Conservation (phyloP, 2,113 vertebrate genomes). For the Macquaria ambigua region DNA sequence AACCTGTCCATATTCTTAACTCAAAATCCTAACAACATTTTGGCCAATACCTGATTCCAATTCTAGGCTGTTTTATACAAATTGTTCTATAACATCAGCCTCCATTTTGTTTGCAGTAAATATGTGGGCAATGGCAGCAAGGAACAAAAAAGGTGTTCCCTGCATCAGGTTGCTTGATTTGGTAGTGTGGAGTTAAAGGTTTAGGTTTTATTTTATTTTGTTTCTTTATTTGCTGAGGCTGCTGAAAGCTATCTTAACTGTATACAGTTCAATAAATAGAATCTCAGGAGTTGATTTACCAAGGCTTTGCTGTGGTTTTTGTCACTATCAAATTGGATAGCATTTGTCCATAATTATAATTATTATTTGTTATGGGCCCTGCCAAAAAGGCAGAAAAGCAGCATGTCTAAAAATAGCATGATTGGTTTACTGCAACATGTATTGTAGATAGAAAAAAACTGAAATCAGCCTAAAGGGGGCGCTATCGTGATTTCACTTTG, state of each 20-base stretch:
- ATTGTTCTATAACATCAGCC: background rate
- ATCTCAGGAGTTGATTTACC: background rate
- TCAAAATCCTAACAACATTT: background rate
- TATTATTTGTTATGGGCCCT: background rate
- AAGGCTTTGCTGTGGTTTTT: background rate
- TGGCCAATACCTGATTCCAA: background rate
- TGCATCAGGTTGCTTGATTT: background rate
- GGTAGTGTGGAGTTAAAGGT: background rate
- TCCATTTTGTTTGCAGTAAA: background rate
- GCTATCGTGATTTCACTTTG: background rate
- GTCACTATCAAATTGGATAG: background rate
- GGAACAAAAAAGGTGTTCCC: background rate
- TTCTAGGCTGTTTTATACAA: background rate
- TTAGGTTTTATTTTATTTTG: background rate
- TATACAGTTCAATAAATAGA: background rate
- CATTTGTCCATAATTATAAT: background rate
- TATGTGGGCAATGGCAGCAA: background rate
- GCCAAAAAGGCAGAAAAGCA: background rate
- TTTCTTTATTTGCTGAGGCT: background rate
- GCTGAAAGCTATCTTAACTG: background rate
- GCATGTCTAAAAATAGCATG: background rate
- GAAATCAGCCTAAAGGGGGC: background rate
- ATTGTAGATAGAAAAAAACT: background rate
- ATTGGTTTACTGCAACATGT: conserved; percentile 2
- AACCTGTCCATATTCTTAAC: background rate